Conservation (phyloP, 2,888 invertebrate species). For the Andrena trimmerana region DNA sequence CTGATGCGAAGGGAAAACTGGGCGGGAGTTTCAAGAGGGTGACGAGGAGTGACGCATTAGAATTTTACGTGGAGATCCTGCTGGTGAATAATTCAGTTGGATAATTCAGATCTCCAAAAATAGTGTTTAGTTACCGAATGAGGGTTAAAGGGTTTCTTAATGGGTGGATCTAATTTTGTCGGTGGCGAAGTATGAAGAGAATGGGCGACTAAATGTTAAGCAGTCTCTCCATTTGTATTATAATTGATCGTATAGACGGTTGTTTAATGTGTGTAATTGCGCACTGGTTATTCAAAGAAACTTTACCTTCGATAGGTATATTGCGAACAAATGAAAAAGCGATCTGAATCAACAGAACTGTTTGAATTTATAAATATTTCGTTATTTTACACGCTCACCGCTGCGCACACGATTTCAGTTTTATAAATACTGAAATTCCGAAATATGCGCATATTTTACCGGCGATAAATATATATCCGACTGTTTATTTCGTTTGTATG, state of each 20-base stretch:
- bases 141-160: too few species aligned
- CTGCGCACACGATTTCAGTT: neutral
- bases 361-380: slow-evolving; percentile 3
- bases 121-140: too few species aligned
- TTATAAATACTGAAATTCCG: slow-evolving; percentile 7
- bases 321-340: neutral
- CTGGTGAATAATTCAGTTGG: neutral
- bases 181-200: too few species aligned
- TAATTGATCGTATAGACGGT: too few species aligned
- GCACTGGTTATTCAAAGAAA: neutral
- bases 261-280: neutral
- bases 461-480: neutral
- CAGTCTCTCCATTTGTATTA: too few species aligned
- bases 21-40: neutral
- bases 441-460: neutral
- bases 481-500: neutral
- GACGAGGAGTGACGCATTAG: neutral
- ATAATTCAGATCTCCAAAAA: too few species aligned
- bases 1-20: slow-evolving; percentile 46
- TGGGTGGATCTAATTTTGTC: too few species aligned
- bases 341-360: neutral
- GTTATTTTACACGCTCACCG: neutral
- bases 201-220: too few species aligned
- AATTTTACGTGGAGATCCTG: slow-evolving; percentile 24
- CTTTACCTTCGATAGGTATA: neutral